Conservation (phyloP, 1,140 invertebrate species). For the Tyrophagus putrescentiae region DNA sequence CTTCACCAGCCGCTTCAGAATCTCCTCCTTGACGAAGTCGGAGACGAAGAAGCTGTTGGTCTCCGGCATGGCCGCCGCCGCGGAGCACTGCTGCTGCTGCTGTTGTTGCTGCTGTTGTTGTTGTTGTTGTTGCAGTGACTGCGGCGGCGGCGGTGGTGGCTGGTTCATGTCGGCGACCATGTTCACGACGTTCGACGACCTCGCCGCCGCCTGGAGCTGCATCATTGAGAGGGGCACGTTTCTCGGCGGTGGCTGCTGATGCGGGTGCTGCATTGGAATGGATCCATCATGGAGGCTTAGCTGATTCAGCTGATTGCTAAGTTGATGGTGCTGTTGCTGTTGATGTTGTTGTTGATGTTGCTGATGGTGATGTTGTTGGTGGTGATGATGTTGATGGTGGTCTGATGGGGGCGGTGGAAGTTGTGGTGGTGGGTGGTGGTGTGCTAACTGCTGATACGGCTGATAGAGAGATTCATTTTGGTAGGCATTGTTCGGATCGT, state of each 20-base stretch:
- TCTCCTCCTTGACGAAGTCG: constrained; percentile 15
- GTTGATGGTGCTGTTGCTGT: background rate
- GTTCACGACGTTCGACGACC: no score
- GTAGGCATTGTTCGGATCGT: no score
- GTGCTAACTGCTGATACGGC: background rate
- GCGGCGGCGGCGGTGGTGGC: background rate
- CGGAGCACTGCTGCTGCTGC: background rate
- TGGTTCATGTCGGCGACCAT: no score
- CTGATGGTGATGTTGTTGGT: background rate
- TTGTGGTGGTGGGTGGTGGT: background rate
- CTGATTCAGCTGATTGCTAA: background rate
- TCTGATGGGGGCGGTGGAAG: background rate
- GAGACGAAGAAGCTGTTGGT: constrained; percentile 21
- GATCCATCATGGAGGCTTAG: no score
- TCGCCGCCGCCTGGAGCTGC: no score
- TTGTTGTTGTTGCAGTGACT: background rate
- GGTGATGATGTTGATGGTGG: background rate
- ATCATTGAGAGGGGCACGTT: no score
- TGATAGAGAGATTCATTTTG: background rate
- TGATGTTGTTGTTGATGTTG: background rate
- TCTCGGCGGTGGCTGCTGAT: no score
- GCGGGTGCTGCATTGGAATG: no score
- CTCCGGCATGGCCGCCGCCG: no score
- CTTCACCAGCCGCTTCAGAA: constrained; percentile 11
- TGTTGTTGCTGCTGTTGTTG: constrained; percentile 9